Evolutionary conservation across 2,888 invertebrate species (phyloP).

Genomic region (Tenthredo notha): DNA sequence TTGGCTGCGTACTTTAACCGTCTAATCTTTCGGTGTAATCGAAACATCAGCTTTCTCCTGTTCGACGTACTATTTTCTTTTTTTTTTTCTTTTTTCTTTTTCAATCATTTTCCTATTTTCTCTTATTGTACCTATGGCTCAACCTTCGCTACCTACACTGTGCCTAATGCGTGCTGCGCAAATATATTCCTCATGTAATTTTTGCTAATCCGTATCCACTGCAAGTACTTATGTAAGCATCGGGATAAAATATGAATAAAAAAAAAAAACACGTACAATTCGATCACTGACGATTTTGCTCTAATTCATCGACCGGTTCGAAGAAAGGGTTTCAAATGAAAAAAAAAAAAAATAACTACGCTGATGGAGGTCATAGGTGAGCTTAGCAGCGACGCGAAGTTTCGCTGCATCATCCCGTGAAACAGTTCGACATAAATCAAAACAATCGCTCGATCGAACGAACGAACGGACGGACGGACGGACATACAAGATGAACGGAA

Average conservation of each 20-base stretch:
- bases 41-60: constrained; percentile 67
- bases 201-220: not conserved
- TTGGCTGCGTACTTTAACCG: constrained; percentile 61
- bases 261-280: not conserved
- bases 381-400: constrained; percentile 42
- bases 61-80: too few species aligned
- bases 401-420: constrained; percentile 54
- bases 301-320: constrained; percentile 51
- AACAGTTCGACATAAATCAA: constrained; percentile 56
- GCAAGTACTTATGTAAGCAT: not conserved
- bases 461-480: not conserved
- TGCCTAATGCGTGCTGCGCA: not conserved
- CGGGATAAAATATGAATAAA: too few species aligned
- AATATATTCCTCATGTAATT: not conserved
- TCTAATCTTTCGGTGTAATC: constrained; percentile 70
- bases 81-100: too few species aligned
- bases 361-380: constrained; percentile 50
- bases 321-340: constrained; percentile 7
- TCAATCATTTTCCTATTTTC: constrained; percentile 27
- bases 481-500: constrained; percentile 8
- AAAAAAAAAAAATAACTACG: not conserved
- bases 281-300: constrained; percentile 48
- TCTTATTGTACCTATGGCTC: constrained; percentile 4
- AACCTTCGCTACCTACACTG: not conserved
- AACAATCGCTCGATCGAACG: constrained; percentile 53